Evolutionary conservation across 2,113 vertebrate genomes (phyloP).

Genomic region (Anoura caudifer): DNA sequence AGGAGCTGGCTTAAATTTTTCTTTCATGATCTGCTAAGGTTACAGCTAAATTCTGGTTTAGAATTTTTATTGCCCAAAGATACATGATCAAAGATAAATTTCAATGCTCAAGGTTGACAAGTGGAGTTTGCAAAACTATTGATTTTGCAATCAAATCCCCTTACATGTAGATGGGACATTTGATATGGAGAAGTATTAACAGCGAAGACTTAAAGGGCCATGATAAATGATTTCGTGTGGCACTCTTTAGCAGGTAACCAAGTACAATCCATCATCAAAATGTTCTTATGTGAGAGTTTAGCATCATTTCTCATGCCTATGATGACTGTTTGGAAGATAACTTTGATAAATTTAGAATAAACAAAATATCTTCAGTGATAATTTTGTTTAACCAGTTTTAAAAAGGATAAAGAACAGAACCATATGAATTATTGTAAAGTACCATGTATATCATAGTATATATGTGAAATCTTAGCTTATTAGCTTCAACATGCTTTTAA

Average conservation of each 20-base stretch:
- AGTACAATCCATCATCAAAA: not conserved
- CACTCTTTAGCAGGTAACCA: not conserved
- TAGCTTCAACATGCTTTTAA: not conserved
- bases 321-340: conserved; percentile 14
- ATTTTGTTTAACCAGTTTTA: not conserved
- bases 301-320: not conserved
- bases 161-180: not conserved
- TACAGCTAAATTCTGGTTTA: conserved; percentile 21
- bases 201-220: not conserved
- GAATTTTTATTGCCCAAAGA: conserved; percentile 3
- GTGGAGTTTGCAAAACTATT: conserved; percentile 8
- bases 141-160: not conserved
- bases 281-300: not conserved
- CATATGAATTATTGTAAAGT: not conserved
- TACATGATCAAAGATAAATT: not conserved
- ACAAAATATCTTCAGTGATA: conserved; percentile 6
- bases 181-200: not conserved
- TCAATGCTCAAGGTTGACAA: not conserved
- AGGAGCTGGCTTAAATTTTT: conserved; percentile 24
- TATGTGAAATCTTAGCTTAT: not conserved
- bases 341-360: conserved; percentile 17
- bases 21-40: conserved; percentile 35
- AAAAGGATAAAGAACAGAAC: not conserved
- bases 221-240: not conserved
- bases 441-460: not conserved